Evolutionary conservation across 2,113 vertebrate species (phyloP).

Genomic region (Synodontis membranacea): DNA sequence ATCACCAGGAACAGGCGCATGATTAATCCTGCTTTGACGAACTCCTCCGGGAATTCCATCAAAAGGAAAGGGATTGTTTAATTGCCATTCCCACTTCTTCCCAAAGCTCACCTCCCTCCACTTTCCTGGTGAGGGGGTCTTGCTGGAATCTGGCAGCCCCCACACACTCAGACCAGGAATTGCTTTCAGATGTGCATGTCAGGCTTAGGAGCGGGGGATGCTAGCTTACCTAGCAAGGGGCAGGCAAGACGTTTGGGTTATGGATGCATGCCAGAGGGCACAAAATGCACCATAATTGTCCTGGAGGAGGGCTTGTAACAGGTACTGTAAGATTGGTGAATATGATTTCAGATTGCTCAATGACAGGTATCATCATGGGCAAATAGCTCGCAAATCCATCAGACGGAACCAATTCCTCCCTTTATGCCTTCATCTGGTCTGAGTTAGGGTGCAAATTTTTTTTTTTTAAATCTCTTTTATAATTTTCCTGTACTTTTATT

Average conservation of each 20-base stretch:
- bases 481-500: slow-evolving; percentile 32
- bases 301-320: slow-evolving; percentile 33
- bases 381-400: slow-evolving; percentile 62
- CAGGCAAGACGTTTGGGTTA: slow-evolving; percentile 13
- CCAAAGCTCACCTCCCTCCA: slow-evolving; percentile 69
- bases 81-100: slow-evolving; percentile 71
- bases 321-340: slow-evolving; percentile 66
- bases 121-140: slow-evolving; percentile 62
- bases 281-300: slow-evolving; percentile 12
- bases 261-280: slow-evolving; percentile 18
- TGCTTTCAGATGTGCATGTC: slow-evolving; percentile 73
- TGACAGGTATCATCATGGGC: slow-evolving; percentile 53
- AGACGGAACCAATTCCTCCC: slow-evolving; percentile 54
- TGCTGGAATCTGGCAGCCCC: slow-evolving; percentile 69
- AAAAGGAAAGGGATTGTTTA: slow-evolving; percentile 73
- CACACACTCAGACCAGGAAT: slow-evolving; percentile 63
- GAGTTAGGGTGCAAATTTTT: slow-evolving; percentile 31
- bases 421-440: slow-evolving; percentile 60
- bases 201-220: slow-evolving; percentile 34
- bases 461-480: slow-evolving; percentile 15
- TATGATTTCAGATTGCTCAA: slow-evolving; percentile 65
- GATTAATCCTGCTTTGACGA: slow-evolving; percentile 75
- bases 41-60: slow-evolving; percentile 75
- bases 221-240: slow-evolving; percentile 45
- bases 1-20: slow-evolving; percentile 65